Evolutionary conservation across 2,888 invertebrate species (phyloP).

Genomic region (Dasypolia templi): DNA sequence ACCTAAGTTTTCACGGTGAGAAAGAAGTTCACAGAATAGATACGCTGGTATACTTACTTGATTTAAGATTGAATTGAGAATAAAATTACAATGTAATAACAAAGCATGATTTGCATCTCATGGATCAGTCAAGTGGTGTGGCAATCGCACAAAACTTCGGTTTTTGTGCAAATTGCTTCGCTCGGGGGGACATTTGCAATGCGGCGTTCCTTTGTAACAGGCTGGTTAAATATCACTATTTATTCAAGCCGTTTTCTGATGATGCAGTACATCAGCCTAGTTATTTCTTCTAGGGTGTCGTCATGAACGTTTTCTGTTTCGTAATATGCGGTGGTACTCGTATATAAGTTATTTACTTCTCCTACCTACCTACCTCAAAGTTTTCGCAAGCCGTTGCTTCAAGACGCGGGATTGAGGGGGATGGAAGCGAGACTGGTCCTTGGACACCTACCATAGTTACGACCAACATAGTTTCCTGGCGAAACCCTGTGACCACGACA

Average conservation of each 20-base stretch:
- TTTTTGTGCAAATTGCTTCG: conserved; percentile 68
- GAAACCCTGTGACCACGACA: no score
- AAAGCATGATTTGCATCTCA: conserved; percentile 46
- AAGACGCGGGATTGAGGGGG: background rate
- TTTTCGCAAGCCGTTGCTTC: background rate
- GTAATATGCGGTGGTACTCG: background rate
- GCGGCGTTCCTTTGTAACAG: conserved; percentile 57
- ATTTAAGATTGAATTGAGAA: no score
- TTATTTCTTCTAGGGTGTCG: conserved; percentile 15
- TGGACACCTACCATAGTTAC: no score
- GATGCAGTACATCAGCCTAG: conserved; percentile 25
- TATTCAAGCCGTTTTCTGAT: conserved; percentile 50
- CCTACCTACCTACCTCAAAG: rapidly evolving
- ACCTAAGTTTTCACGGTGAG: background rate
- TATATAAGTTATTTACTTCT: background rate
- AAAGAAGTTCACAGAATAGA: no score
- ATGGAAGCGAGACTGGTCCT: background rate
- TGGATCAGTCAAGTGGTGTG: conserved; percentile 47
- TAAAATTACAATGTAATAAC: conserved; percentile 40
- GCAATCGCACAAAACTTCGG: conserved; percentile 53
- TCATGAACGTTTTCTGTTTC: conserved; percentile 22
- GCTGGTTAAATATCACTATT: conserved; percentile 63
- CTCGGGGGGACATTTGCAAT: conserved; percentile 60
- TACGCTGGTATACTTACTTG: background rate
- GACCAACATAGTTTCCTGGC: no score